Base-by-base conservation (phyloP, 2,113 vertebrate genomes). In the Lagopus leucura region DNA sequence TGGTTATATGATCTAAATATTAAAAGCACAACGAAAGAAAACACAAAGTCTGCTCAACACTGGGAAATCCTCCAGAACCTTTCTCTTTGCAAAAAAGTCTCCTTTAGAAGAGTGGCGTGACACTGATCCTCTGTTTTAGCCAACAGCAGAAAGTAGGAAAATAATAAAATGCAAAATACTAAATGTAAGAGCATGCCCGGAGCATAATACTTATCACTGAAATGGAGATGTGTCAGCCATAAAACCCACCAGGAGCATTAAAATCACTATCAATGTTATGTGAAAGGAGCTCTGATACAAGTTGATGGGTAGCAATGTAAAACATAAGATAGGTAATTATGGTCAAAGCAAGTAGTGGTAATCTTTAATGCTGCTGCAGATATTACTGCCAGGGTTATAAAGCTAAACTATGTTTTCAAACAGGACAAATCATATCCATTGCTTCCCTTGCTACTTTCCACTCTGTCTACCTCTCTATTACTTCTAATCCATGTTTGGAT, bases 191-290 rank as follows among this genome's bases (percentile, higher is more conserved):
- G 21, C 28, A 9, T 38, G 50, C 82, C 64, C 42, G 6, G 3
- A 96, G 60, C 42, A 74, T 42, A 74, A 80, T 91, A 90, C 79
- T 88, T 86, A 55, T 93, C 47, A 30, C 57, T 88, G 72, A 83
- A 83, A 86, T 73, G 17, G 50, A 93, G 72, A 64, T 80, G 21
- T 91, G 67, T 45, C 67, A 94, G 40, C 60, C 24, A 28, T 86
- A 86, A 90, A 86, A 95, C 86, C 64, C 52, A 81, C 81, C 82
- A 55, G 0, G 2, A 86, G 73, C 89, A 86, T 93, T 93, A 71
- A 94, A 93, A 60, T 13, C 1, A 1, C 82, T 81, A 71, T 88
- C 79, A 92, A 47, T 60, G 15, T 43, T 81, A 76, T 28, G 43
- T 92, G 81, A 90, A 81, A 84, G 83, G 17, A 93, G 5, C 55